Base-by-base conservation (phyloP, 2,797 vertebrate species). In the Lithobates sylvaticus region DNA sequence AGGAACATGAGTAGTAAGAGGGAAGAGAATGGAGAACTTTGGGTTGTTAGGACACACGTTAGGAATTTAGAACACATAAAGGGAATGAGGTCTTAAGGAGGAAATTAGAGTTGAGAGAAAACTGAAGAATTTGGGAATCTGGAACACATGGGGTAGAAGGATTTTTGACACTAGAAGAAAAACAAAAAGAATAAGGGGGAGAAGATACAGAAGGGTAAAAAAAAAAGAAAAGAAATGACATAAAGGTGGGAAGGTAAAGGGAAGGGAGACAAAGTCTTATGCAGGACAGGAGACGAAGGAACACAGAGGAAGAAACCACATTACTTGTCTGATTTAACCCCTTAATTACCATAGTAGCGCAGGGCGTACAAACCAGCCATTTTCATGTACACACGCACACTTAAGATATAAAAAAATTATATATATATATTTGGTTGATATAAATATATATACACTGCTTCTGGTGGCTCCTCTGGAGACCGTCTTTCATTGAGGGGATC, bases 371-470 rank as follows among this genome's bases (percentile, higher is more conserved):
- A 65, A 72, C 26, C 70, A 36, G 74, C 76, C 12, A 36, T 73
- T 71, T 23, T 68, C 79, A 83, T 82, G 44, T 76, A 78, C 68
- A 54, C 85, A 77, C 67, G 32, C 54, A 72, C 47, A 68, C 65
- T 64, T 32, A 36, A 64, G 44, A 83, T 83, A 83, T 76, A 83
- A 75, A 61, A 44, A 39, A 39, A 83, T 74, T 74, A 78, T 78
- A 83, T 64, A 82, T 74, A 74, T 73, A 74, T 64, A 64, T 58
- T 34, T n/a, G 10, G 21, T 26, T 16, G 9, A 13, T 42, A 71
- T 80, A 86, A 70, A 86, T 83, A 86, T 76, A 86, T 83, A 86
- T 73, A 86, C 64, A 70, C 44, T 32, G 85, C 80, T 86, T 82
- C 73, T 76, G 73, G 44, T 76, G 74, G 85, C 80, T 71, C 54